Base-by-base conservation (phyloP, 2,888 invertebrate species). In the Apomyelois bistriatella region DNA sequence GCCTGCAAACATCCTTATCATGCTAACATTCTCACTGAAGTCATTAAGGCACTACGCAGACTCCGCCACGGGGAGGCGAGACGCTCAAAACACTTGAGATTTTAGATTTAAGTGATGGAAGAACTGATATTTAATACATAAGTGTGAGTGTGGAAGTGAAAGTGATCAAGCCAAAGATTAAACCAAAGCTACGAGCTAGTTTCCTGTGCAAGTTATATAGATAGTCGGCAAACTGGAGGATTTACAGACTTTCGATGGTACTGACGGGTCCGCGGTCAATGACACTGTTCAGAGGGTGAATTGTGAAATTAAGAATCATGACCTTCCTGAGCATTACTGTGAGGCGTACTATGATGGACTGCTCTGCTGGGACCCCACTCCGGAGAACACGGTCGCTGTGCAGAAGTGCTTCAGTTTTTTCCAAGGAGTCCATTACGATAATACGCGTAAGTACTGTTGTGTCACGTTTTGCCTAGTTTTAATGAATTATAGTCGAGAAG, bases 331-430 rank as follows among this genome's bases (percentile, higher is more conserved):
- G 35, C 72, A 70, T 52, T 79, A 73, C 74, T 96, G 96, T 73
- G 92, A 92, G 53, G 92, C 93, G 37, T 92, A 92, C 63, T 95
- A 94, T 90, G 97, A 97, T 72, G 92, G 93, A 3, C 85, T 96
- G 54, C 88, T 96, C 35, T 97, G 97, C 79, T 97, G 97, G 97
- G 96, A 96, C 9, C 92, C 94, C 1, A 96, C 97, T 1, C 90
- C 92, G 0, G 92, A 93, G 58, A 94, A 94, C 59, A 92, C 93
- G 0, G 78, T 93, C 48, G 95, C 95, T 1, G 86, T 93, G 22
- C 92, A 96, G 61, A 93, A 94, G 47, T 97, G 97, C 78, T 95
- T 97, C 72, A 93, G 93, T 46, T 94, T 96, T 69, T 90, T 97
- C 54, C 92, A 94, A 63, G 95, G 95, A 56, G 93, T 96, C 54